A percentile compares a stretch with the other conserved stretches of the same genome.
Evolutionary conservation across 2,797 vertebrate genomes (phyloP).

Genomic region (Gymnothorax reevesii): DNA sequence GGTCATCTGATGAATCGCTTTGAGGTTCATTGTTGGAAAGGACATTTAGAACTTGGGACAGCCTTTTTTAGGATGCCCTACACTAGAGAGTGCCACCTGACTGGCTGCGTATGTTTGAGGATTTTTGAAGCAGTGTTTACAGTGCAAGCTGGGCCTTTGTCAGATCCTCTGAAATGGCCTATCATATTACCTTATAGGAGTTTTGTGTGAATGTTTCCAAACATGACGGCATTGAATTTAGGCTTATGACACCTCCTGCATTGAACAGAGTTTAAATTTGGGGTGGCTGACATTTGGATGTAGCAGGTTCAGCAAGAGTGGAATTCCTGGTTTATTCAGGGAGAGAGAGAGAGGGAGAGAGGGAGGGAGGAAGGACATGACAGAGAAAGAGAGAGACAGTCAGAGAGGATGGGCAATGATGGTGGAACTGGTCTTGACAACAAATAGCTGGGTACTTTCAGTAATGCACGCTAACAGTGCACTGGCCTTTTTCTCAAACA

Average conservation of each 20-base stretch:
- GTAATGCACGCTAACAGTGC: slow-evolving; percentile 52
- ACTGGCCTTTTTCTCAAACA: slow-evolving; percentile 57
- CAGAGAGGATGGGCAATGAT: slow-evolving; percentile 13
- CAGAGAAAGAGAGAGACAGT: background rate
- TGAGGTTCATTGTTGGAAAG: slow-evolving; percentile 38
- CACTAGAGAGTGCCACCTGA: slow-evolving; percentile 55
- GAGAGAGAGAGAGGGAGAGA: slow-evolving; percentile 30
- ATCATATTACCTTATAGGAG: slow-evolving; percentile 39
- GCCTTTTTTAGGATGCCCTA: slow-evolving; percentile 50
- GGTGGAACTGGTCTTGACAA: background rate
- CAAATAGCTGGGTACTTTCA: slow-evolving; percentile 44
- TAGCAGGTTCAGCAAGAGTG: slow-evolving; percentile 49
- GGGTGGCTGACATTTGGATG: slow-evolving; percentile 58
- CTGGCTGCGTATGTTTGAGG: background rate
- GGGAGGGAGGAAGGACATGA: background rate
- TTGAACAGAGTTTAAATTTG: slow-evolving; percentile 59
- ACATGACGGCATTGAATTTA: slow-evolving; percentile 44
- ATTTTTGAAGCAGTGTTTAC: slow-evolving; percentile 33
- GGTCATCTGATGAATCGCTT: slow-evolving; percentile 41
- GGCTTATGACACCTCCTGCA: slow-evolving; percentile 44
- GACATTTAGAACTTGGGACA: slow-evolving; percentile 59
- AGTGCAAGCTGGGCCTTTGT: slow-evolving; percentile 54
- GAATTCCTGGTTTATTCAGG: slow-evolving; percentile 48
- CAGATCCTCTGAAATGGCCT: slow-evolving; percentile 38
- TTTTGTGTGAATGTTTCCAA: slow-evolving; percentile 41